These are phyloP conservation scores for Barnardius zonarius DNA, from an alignment of 2,113 vertebrate genomes.

Conservation along the genomic window DNA sequence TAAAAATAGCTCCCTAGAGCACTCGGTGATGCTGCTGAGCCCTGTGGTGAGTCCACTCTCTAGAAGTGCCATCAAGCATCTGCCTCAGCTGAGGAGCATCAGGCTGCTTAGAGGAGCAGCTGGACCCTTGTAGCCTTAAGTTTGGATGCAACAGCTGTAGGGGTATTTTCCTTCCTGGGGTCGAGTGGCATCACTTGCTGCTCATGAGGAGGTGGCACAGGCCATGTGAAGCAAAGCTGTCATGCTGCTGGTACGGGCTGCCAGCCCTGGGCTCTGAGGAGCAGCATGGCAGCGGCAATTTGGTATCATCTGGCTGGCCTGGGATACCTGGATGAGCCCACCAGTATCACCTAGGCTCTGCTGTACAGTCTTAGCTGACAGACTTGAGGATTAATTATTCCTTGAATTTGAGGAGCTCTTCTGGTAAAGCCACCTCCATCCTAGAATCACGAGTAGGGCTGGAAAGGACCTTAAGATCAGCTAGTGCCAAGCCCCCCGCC, in stretches of 20 bases:
- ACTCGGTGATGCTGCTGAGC: not conserved
- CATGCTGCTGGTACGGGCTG: not conserved
- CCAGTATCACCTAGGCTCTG: not conserved
- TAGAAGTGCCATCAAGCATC: not conserved
- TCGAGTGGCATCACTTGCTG: rapidly evolving
- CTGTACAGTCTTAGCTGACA: not conserved
- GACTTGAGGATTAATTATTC: not conserved
- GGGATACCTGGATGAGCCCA: not conserved
- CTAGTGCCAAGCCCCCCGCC: not conserved
- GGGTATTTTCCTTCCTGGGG: not conserved
- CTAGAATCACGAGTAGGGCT: not conserved
- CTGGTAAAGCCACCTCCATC: not conserved
- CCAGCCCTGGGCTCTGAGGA: not conserved
- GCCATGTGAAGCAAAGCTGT: not conserved
- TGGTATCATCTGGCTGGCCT: not conserved
- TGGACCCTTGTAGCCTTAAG: rapidly evolving
- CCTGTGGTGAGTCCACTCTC: not conserved
- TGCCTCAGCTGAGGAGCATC: not conserved
- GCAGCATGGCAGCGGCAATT: not conserved
- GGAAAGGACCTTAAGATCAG: not conserved
- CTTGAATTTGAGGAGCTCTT: not conserved
- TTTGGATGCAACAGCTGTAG: not conserved
- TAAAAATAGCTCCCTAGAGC: constrained; percentile 4
- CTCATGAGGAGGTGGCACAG: not conserved
- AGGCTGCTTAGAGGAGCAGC: not conserved